Base-by-base conservation (phyloP, 2,888 invertebrate genomes). In the Willowsia nigromaculata region DNA sequence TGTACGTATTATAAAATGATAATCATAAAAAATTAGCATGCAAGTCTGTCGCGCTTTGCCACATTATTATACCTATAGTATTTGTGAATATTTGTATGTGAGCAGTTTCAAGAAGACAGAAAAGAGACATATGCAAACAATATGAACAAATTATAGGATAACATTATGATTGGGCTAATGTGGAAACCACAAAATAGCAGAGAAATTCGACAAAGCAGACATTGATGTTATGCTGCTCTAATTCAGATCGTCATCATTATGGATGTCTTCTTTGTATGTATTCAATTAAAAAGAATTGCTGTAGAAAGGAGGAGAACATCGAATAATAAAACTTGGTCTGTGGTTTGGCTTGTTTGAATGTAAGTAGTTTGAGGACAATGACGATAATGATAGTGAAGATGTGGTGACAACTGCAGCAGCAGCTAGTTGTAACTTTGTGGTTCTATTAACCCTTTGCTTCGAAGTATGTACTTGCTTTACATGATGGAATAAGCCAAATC, bases 141-240 rank as follows among this genome's bases (percentile, higher is more conserved):
- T 65, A 37, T 18, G 65, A 65, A 65, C 33, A 65, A 65, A 62
- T 9, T 13, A 50, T 50, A 18, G 50, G 18, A 65, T n/a, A 18
- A 65, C 37, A 37, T 37, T 33, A 65, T 27, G 59, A 81, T 81
- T 33, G 62, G 13, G 50, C 43, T 15, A 33, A 47, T 33, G 9
- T 33, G 18, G 56, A 71, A 74, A 56, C 84, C 84, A 43, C 84
- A 84, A 59, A 84, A 84, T 74, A 43, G 59, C 74, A 84, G 84
- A 37, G n/a, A 62, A 65, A 33, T 33, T 65, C 37, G n/a, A 33
- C 18, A 33, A 4, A 65, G 37, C 25, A 59, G 25, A 47, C 74
- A 25, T 13, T 22, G 43, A 4, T 22, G 7, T 68, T 68, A 18
- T 13, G 25, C 40, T 71, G 71, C 71, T 71, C 71, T 25, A 71